phyloP scores from a whole-genome alignment of 2,888 invertebrate species.

The Volucella inflata region DNA sequence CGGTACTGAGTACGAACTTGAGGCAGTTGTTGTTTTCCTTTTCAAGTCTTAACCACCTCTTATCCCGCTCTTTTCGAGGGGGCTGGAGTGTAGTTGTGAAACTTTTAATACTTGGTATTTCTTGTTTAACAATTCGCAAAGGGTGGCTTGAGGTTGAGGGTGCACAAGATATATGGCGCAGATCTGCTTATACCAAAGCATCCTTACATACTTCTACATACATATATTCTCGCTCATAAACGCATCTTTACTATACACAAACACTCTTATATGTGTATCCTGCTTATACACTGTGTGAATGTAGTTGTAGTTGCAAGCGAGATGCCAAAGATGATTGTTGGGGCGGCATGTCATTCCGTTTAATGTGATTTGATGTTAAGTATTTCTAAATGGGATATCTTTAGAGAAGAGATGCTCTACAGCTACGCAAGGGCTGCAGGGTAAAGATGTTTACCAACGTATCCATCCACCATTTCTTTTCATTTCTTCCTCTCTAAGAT shows the following conservation, averaged over 20 bases:
- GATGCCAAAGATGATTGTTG: constrained; percentile 60
- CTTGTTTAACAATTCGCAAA: constrained; percentile 54
- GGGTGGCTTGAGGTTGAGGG: constrained; percentile 2
- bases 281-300: background rate
- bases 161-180: constrained; percentile 31
- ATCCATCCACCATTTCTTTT: background rate
- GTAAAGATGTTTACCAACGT: constrained; percentile 28
- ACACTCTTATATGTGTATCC: constrained; percentile 57
- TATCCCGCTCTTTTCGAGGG: background rate
- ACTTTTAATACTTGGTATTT: constrained; percentile 61
- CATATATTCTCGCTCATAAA: constrained; percentile 56
- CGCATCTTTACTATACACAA: constrained; percentile 63
- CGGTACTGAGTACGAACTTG: background rate
- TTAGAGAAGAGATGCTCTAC: constrained; percentile 29
- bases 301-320: background rate
- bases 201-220: background rate
- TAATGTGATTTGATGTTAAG: constrained; percentile 75
- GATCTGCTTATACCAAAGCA: too few relatives aligned
- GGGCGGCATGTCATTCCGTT: constrained; percentile 65
- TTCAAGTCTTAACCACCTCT: constrained; percentile 16
- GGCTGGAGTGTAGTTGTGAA: constrained; percentile 30
- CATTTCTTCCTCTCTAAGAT: too few relatives aligned
- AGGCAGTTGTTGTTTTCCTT: constrained; percentile 50
- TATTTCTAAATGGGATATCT: constrained; percentile 71
- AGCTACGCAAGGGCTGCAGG: constrained; percentile 1